phyloP scores from a whole-genome alignment of 2,113 vertebrate genomes.

The Crypturellus undulatus region DNA sequence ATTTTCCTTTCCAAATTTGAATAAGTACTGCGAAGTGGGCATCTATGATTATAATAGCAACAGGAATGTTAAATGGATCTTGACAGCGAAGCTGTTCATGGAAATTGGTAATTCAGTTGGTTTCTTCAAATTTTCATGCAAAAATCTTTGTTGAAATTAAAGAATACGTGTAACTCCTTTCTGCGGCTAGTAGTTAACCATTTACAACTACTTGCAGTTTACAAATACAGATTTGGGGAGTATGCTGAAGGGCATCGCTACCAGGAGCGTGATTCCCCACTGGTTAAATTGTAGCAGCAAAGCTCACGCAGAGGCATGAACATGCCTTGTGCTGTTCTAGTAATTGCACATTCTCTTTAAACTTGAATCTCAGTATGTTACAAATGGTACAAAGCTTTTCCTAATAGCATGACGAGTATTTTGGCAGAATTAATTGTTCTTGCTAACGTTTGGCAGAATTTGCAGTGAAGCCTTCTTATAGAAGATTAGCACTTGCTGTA shows the following conservation, averaged over 20 bases:
- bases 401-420: neutral
- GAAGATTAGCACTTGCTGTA: neutral
- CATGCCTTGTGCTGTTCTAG: neutral
- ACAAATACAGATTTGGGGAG: neutral
- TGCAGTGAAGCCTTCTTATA: neutral
- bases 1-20: slow-evolving; percentile 60
- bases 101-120: neutral
- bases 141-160: neutral
- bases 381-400: slow-evolving; percentile 26
- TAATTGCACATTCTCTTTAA: neutral
- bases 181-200: neutral
- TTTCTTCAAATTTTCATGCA: neutral
- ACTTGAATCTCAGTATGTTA: neutral
- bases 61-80: neutral
- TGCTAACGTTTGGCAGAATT: neutral
- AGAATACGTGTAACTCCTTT: neutral
- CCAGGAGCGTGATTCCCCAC: neutral
- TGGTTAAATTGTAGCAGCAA: neutral
- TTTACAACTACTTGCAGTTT: neutral
- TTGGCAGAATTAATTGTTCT: neutral
- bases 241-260: neutral
- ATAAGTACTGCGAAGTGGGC: slow-evolving; percentile 17
- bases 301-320: slow-evolving; percentile 19
- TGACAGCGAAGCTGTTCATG: neutral
- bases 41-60: neutral